Evolutionary conservation across 2,113 vertebrate genomes (phyloP), one percentile per base, ranked within the genome.

Genomic region (Hippocampus comes): DNA sequence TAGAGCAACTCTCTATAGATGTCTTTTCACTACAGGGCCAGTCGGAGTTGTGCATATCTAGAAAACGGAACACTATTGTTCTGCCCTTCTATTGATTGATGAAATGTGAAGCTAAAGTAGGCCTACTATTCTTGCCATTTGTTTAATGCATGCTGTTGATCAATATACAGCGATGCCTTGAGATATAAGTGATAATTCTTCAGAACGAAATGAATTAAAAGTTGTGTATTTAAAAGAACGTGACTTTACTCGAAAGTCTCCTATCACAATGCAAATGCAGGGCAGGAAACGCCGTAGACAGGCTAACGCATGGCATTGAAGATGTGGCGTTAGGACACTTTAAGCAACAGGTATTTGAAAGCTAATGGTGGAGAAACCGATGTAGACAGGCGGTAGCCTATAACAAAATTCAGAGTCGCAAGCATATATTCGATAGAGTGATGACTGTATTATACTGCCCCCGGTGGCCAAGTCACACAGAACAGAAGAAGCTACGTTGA

Each of bases 1-100:
- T 93, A 92, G 92, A 92, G 81, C 73, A 84, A 84, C 86, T 81
- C 85, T 92, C 90, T 92, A 91, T 92, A 91, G 91, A 92, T 72
- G 88, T 91, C 87, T 92, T 93, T 93, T 92, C 92, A 91, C 91
- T 91, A 78, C 84, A 84, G 88, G 84, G 74, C 41, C 51, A 66
- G 43, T 66, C 41, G 15, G 10, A 43, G 21, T 66, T 27, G 59
- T 20, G 17, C 6, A 20, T 46, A 46, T 7, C 27, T 46, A 5
- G 15, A 41, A 18, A 20, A 61, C 8, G 5, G 61, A 38, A 34
- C 8, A 5, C 11, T 46, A 59, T 25, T n/a, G 55, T 25, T 57
- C n/a, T 12, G 4, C 49, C 5, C 23, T 10, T 12, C 11, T 25
- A 12, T 25, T 57, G n/a, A 57, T 57, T 14, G 12, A 57, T 38